Percentiles rank a stretch among this genome's conserved stretches.
Evolutionary conservation across 2,888 invertebrate genomes (phyloP).

Genomic region (Colostygia pectinataria): DNA sequence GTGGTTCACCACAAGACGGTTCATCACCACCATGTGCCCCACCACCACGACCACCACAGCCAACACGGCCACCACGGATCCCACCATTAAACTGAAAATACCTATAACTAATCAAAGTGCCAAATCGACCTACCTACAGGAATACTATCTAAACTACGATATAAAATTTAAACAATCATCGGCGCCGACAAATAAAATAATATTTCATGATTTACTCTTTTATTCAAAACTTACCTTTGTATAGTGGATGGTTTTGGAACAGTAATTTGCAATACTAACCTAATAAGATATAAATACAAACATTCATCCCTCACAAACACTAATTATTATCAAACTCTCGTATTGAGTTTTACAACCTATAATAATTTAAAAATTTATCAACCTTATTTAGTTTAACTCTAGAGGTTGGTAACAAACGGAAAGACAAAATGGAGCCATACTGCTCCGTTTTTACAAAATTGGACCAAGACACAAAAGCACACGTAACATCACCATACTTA

Average conservation of each 20-base stretch:
- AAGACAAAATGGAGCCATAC: too few relatives aligned
- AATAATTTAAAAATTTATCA: too few relatives aligned
- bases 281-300: not conserved
- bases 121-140: conserved; percentile 38
- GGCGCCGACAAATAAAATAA: conserved; percentile 55
- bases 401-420: too few relatives aligned
- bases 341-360: too few relatives aligned
- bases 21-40: conserved; percentile 52
- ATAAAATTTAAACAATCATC: conserved; percentile 40
- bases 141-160: conserved; percentile 38
- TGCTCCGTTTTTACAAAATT: too few relatives aligned
- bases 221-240: conserved; percentile 13
- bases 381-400: too few relatives aligned
- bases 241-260: conserved; percentile 10
- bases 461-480: too few relatives aligned
- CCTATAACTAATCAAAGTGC: conserved; percentile 34
- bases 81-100: conserved; percentile 42
- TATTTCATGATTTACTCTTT: conserved; percentile 19
- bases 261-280: conserved; percentile 9
- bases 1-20: conserved; percentile 59
- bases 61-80: conserved; percentile 18
- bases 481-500: too few relatives aligned
- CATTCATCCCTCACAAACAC: not conserved
- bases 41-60: conserved; percentile 27
- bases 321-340: too few relatives aligned